Conservation (phyloP, 2,888 invertebrate species). For the Parelbella ahira region DNA sequence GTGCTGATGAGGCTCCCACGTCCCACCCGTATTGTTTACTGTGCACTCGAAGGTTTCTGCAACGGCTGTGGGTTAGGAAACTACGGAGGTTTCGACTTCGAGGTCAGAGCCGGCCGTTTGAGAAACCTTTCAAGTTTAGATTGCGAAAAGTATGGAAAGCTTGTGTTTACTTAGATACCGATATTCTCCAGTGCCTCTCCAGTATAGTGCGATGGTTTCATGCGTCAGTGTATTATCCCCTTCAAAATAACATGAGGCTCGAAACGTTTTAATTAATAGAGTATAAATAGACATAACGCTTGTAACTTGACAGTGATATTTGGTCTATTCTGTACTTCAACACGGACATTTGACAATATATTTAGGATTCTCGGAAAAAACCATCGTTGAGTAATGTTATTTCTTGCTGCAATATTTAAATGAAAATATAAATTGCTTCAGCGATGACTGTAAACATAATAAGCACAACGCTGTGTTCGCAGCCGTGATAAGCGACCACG, state of each 20-base stretch:
- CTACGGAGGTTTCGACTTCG: slow-evolving; percentile 53
- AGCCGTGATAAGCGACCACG: too few species aligned
- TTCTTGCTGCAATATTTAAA: too few species aligned
- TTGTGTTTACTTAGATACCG: slow-evolving; percentile 36
- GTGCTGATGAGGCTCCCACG: slow-evolving; percentile 61
- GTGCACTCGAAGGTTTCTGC: slow-evolving; percentile 73
- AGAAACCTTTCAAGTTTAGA: slow-evolving; percentile 65
- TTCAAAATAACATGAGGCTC: slow-evolving; percentile 1
- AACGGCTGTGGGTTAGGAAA: slow-evolving; percentile 69
- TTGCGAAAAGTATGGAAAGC: slow-evolving; percentile 74
- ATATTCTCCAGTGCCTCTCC: slow-evolving; percentile 37
- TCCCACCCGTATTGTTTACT: slow-evolving; percentile 67
- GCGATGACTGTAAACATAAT: too few species aligned
- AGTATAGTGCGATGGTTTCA: slow-evolving; percentile 20
- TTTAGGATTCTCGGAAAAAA: too few species aligned
- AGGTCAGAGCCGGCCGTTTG: slow-evolving; percentile 63
- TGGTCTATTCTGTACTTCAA: too few species aligned
- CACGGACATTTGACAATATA: too few species aligned
- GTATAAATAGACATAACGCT: too few species aligned
- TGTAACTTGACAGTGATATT: too few species aligned
- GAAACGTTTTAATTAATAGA: too few species aligned
- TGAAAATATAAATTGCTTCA: too few species aligned
- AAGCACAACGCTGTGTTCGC: too few species aligned
- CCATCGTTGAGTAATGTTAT: too few species aligned
- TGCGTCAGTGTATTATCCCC: neutral